Conservation (phyloP, 2,113 vertebrate genomes). For the Macaca mulatta region DNA sequence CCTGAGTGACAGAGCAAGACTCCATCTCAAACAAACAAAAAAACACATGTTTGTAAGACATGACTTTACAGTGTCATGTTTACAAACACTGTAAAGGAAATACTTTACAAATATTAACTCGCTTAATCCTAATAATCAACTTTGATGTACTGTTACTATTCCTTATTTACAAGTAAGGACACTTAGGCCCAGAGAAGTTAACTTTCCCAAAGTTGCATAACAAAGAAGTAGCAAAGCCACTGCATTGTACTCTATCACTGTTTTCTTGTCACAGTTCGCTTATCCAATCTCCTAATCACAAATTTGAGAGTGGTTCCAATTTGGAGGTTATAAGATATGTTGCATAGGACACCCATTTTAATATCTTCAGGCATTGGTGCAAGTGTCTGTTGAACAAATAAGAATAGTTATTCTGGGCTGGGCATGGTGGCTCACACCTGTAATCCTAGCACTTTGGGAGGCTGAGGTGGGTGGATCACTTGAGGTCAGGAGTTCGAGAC, state of each 20-base stretch:
- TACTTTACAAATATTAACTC: slow-evolving; percentile 8
- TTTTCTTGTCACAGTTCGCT: not conserved
- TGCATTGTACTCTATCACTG: not conserved
- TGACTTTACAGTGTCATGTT: too few relatives aligned
- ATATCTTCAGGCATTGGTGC: not conserved
- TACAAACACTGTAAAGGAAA: too few relatives aligned
- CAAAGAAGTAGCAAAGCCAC: not conserved
- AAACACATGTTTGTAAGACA: too few relatives aligned
- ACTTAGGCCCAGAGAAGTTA: not conserved
- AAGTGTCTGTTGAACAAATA: not conserved
- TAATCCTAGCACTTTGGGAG: too few relatives aligned
- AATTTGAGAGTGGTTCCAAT: not conserved
- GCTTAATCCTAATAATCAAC: not conserved
- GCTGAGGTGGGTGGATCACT: too few relatives aligned
- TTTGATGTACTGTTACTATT: not conserved
- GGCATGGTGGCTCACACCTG: too few relatives aligned
- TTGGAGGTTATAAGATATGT: too few relatives aligned
- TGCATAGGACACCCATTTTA: not conserved
- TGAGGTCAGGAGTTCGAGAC: too few relatives aligned
- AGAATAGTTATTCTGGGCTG: not conserved
- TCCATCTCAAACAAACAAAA: too few relatives aligned
- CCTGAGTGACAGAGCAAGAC: too few relatives aligned
- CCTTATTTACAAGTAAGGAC: not conserved
- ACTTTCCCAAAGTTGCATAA: not conserved
- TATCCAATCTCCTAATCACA: not conserved